Conservation (phyloP, 1,140 invertebrate species). For the Drosophila setifemur region DNA sequence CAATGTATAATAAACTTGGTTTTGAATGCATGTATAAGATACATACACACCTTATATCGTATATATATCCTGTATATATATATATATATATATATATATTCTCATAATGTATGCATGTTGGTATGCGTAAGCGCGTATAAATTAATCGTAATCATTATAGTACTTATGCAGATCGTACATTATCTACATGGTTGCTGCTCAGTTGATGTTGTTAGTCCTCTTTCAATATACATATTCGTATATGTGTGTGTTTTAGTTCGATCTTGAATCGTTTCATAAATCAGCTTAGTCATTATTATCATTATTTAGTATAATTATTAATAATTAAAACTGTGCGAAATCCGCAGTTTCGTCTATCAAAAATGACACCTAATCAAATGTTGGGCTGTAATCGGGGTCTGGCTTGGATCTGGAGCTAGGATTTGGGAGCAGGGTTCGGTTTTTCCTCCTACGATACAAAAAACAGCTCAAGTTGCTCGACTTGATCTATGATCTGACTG, state of each 20-base stretch:
- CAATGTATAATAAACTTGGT: slow-evolving; percentile 58
- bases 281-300: slow-evolving; percentile 58
- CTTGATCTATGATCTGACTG: slow-evolving; percentile 59
- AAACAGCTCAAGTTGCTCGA: slow-evolving; percentile 50
- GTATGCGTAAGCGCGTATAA: slow-evolving; percentile 72
- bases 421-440: slow-evolving; percentile 1
- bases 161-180: slow-evolving; percentile 71
- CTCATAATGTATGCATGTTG: slow-evolving; percentile 53
- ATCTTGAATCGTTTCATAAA: slow-evolving; percentile 44
- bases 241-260: slow-evolving; percentile 31
- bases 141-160: slow-evolving; percentile 59
- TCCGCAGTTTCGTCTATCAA: slow-evolving; percentile 59
- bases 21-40: slow-evolving; percentile 55
- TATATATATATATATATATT: slow-evolving; percentile 30
- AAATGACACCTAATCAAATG: slow-evolving; percentile 58
- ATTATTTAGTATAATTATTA: slow-evolving; percentile 36
- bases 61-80: slow-evolving; percentile 42
- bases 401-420: slow-evolving; percentile 3
- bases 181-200: slow-evolving; percentile 68
- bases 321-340: slow-evolving; percentile 65
- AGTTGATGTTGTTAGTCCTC: slow-evolving; percentile 53
- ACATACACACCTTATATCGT: slow-evolving; percentile 55
- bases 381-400: slow-evolving; percentile 26
- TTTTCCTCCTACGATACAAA: slow-evolving; percentile 47
- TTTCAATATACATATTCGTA: slow-evolving; percentile 38